Evolutionary conservation across 2,113 vertebrate species (phyloP), one percentile per base, ranked within the genome.

Genomic region (Aegypius monachus): DNA sequence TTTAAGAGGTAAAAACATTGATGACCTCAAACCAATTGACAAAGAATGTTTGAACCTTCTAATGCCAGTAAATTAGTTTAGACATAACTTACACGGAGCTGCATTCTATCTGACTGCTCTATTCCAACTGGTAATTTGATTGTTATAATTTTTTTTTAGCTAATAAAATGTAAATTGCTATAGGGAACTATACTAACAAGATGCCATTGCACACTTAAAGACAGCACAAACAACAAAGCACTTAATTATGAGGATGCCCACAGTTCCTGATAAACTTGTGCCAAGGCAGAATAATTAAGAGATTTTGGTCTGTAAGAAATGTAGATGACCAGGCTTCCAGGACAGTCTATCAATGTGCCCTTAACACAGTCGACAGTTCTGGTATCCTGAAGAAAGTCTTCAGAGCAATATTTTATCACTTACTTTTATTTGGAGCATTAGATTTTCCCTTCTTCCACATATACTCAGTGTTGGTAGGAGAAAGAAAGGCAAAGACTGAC

Each of bases 51-150:
- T 81, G 14, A 68, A 34, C 3, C 3, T 88, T 63, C 11, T 86
- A 53, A 58, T 53, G 10, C 6, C 38, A 72, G 3, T 26, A 68
- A 63, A 70, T 45, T 59, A 77, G 23, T 15, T 80, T 17, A 62
- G 17, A 7, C 23, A 16, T n/a, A 47, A 31, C 20, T 65, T 66
- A 70, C 1, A 26, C 2, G 0, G 6, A 82, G 14, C 6, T 43
- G 4, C 15, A 17, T 63, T 48, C n/a, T 61, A 9, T 58, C 27
- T 67, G n/a, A 20, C 13, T 81, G 11, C 11, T 88, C 16, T 74
- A 13, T 75, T 73, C 29, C 34, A 90, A 31, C 11, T 20, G 4
- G 6, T 43, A 82, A 34, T 23, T 53, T 43, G 32, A 45, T 40
- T 70, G 10, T 9, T 1, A 0, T 13, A 20, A 22, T 11, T 36